Evolutionary conservation across 2,888 invertebrate genomes (phyloP).

Genomic region (Tetragnatha montana): DNA sequence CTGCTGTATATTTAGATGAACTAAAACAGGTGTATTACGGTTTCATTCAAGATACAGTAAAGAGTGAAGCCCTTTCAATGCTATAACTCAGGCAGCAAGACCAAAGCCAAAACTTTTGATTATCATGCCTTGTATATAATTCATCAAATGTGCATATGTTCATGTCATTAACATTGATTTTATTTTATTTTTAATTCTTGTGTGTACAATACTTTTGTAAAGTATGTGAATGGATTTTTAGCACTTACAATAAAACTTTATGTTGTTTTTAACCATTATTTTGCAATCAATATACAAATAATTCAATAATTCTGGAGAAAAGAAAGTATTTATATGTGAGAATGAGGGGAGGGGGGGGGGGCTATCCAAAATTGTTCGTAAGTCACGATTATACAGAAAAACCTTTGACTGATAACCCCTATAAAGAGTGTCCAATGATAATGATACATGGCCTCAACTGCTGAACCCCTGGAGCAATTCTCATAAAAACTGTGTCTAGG

Average conservation of each 20-base stretch:
- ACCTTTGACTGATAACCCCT: no score
- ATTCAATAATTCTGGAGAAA: no score
- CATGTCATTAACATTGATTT: slow-evolving; percentile 32
- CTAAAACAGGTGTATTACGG: background rate
- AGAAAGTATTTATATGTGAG: no score
- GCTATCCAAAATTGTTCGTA: no score
- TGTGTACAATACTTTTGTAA: slow-evolving; percentile 23
- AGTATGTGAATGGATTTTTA: slow-evolving; percentile 20
- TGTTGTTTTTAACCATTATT: no score
- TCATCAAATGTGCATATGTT: slow-evolving; percentile 47
- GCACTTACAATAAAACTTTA: background rate
- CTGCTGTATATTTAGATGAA: background rate
- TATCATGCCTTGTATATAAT: slow-evolving; percentile 39
- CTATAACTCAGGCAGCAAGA: slow-evolving; percentile 52
- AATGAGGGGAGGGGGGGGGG: no score
- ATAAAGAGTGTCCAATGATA: no score
- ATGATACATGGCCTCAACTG: no score
- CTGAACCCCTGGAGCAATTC: no score
- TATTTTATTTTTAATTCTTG: slow-evolving; percentile 21
- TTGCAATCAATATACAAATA: no score
- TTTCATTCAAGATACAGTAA: background rate
- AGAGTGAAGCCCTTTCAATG: slow-evolving; percentile 2
- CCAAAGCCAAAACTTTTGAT: slow-evolving; percentile 43
- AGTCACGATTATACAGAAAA: no score
- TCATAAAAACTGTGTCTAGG: no score